Evolutionary conservation across 2,797 vertebrate species (phyloP), one percentile per base, ranked within the genome.

Genomic region (Bryconaethiops microstoma): DNA sequence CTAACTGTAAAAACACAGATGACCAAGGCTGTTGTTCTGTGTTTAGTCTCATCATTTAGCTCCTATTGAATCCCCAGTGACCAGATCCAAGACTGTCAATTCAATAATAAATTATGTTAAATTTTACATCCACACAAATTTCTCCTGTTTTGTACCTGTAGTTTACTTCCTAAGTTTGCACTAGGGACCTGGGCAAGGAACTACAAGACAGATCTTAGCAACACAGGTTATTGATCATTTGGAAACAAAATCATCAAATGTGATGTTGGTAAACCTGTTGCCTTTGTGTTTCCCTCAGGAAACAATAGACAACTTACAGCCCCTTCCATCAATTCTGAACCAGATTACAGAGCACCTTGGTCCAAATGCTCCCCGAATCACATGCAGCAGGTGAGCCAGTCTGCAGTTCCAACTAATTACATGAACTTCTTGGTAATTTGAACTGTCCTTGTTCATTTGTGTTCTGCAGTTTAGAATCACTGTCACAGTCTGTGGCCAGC

Each of bases 251-350:
- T 35, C 35, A 35, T 35, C 4, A 35, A 13, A 60, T 12, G 10
- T 23, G 59, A 0, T 25, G n/a, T 14, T 7, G 13, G 3, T 63
- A 6, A 63, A 62, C 0, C 1, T 14, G 52, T 8, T n/a, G 12
- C 19, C 62, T 62, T 83, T 79, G n/a, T 86, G 79, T 89, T 72
- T 75, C 86, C 75, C 13, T 40, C 65, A 95, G 94, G 88, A 92
- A 40, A 97, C 94, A 0, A 87, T 94, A 78, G 92, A 97, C 86
- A 93, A 93, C 82, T 89, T 98, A 87, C 92, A 97, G 69, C 96
- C 96, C 0, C 91, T 99, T 80, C 97, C 97, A 67, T 96, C 92
- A 17, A 97, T 99, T 78, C 94, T 99, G 55, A 95, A 90, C 45
- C 95, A 97, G 90, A 97, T 99, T 23, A 87, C 93, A 74, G 92